Evolutionary conservation across 2,797 vertebrate species (phyloP), one percentile per base, ranked within the genome.

Genomic region (Chrysocyon brachyurus): DNA sequence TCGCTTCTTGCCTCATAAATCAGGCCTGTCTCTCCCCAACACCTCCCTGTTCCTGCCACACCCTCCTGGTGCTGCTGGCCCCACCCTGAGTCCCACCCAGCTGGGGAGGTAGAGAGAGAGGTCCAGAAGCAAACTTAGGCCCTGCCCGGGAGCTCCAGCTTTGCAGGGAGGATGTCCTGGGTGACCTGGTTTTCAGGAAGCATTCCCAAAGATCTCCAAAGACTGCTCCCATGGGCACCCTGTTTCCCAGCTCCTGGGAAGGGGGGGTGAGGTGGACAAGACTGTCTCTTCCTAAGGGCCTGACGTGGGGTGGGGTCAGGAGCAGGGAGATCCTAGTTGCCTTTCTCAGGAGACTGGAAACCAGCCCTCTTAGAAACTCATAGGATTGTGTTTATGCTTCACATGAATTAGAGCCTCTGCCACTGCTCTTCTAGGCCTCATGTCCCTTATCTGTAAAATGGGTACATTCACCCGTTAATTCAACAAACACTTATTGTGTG

Each of bases 1-100:
- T 96, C 91, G 14, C 59, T 57, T 10, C 81, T 46, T 82, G 75
- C 79, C 36, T 90, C 93, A 17, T 96, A 96, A 97, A 97, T 97
- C 96, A 97, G 78, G 19, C 33, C 73, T 52, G 24, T 93, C 64
- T 56, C 95, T 66, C 96, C 91, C 85, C 36, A n/a, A 54, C 36
- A 8, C 75, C 90, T 81, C 75, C 22, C 11, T 9, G 46, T 49
- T 72, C 54, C 56, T 22, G 54, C 68, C 66, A 21, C 33, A 22
- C 63, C 72, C 66, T 92, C 64, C 22, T 5, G 9, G 12, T 3
- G 31, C 84, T 56, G 73, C 79, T 6, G 2, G 1, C 15, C 63
- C 33, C 52, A 5, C 33, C 87, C 33, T 0, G 10, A n/a, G 59
- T 75, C 56, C 75, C 66, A 61, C 70, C 87, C 28, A 33, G 15